Base-by-base conservation (phyloP, 2,113 vertebrate species). In the Nipponia nippon region DNA sequence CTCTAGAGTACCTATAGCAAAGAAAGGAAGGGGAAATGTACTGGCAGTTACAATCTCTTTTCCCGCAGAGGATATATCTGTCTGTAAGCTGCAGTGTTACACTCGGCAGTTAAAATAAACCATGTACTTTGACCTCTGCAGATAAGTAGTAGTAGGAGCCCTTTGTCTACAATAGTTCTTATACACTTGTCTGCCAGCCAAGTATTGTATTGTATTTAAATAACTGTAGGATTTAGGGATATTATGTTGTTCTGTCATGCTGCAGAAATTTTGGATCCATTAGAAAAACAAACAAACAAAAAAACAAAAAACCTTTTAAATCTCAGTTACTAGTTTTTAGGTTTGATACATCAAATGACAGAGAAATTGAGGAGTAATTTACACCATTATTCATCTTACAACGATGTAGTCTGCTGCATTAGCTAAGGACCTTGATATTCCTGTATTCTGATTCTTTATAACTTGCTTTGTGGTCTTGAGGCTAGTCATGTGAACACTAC, bases 31-130 rank as follows among this genome's bases (percentile, higher is more conserved):
- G 76, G 62, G 44, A 38, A 69, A 75, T 46, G 29, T 50, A 78
- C n/a, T 62, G 62, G 27, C 85, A 92, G 72, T 83, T 92, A 40
- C 40, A 93, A 29, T 82, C n/a, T 52, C 56, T 89, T 32, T 92
- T 71, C 12, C 63, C 80, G 80, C 26, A 42, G 86, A 81, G 76
- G 50, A 36, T 50, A 3, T 26, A 32, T 49, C 13, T 53, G 46
- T 80, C 62, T 73, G 66, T 92, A 58, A 90, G 55, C 80, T 86
- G 53, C 92, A 55, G 63, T 44, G 50, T 36, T 94, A 77, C 80
- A 61, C 90, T 79, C 70, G 50, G 67, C 63, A 90, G 66, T 86
- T 90, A 55, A 87, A 96, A 93, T 83, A 92, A 90, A 81, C n/a
- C 25, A 23, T 55, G 32, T 61, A 40, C 50, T 61, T 86, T 38